Percentiles rank a stretch among this genome's conserved stretches.
Conservation (phyloP, 2,797 vertebrate genomes). For the Ctenopoma multispine region DNA sequence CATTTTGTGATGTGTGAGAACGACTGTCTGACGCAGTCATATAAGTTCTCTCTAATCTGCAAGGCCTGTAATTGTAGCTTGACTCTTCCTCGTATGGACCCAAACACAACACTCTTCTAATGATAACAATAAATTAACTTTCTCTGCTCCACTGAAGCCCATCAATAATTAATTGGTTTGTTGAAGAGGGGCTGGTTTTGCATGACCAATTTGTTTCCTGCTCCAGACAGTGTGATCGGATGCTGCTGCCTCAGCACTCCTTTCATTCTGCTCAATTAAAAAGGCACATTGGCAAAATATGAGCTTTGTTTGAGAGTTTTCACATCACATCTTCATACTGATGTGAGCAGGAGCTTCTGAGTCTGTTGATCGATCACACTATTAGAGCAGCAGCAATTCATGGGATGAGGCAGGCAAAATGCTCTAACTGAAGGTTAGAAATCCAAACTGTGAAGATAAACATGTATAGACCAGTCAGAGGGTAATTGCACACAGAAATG, state of each 20-base stretch:
- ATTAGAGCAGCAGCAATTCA: slow-evolving; percentile 13
- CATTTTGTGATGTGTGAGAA: slow-evolving; percentile 16
- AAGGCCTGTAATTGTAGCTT: slow-evolving; percentile 63
- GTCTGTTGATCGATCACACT: slow-evolving; percentile 10
- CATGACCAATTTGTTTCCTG: slow-evolving; percentile 75
- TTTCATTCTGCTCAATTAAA: slow-evolving; percentile 66
- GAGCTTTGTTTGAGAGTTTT: slow-evolving; percentile 61
- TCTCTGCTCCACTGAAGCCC: slow-evolving; percentile 81
- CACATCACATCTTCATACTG: slow-evolving; percentile 3
- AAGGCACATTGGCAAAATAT: slow-evolving; percentile 68
- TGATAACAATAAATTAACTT: slow-evolving; percentile 87
- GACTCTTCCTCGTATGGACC: slow-evolving; percentile 57
- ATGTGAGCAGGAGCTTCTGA: slow-evolving; percentile 9
- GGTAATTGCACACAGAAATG: no score
- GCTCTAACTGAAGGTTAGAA: no score
- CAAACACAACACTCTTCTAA: slow-evolving; percentile 77
- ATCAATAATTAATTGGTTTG: slow-evolving; percentile 87
- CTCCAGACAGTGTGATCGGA: slow-evolving; percentile 65
- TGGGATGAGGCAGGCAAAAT: neutral
- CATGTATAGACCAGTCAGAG: no score
- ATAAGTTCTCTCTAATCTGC: slow-evolving; percentile 41
- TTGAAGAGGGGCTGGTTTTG: slow-evolving; percentile 76
- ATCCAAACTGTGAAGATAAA: no score
- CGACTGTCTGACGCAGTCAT: slow-evolving; percentile 7
- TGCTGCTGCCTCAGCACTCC: slow-evolving; percentile 72